These are phyloP conservation scores for Clitarchus hookeri DNA, from an alignment of 2,888 invertebrate species.

Conservation along the genomic window DNA sequence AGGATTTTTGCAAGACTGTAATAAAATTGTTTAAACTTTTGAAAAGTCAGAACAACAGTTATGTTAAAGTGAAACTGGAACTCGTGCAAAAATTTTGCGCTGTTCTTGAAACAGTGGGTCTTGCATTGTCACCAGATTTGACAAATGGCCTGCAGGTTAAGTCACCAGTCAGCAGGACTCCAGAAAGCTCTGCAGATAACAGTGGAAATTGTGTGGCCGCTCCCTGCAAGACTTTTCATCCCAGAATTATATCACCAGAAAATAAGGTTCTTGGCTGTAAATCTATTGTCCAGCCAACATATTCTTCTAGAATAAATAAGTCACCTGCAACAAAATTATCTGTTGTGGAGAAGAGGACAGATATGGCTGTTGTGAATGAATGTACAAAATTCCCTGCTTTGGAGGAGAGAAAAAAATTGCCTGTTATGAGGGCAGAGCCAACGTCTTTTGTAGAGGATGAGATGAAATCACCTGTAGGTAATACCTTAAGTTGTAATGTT, in stretches of 20 bases:
- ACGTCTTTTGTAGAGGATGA: too few relatives aligned
- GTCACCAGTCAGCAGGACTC: neutral
- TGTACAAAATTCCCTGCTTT: too few relatives aligned
- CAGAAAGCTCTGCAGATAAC: neutral
- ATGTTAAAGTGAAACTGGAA: neutral
- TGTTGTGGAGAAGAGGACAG: too few relatives aligned
- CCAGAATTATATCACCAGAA: neutral
- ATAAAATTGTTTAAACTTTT: neutral
- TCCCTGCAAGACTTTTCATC: neutral
- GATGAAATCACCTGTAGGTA: too few relatives aligned
- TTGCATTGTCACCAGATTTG: neutral
- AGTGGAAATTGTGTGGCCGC: neutral
- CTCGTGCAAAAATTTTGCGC: neutral
- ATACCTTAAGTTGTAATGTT: too few relatives aligned
- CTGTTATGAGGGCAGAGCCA: too few relatives aligned
- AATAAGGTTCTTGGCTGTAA: neutral
- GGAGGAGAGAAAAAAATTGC: too few relatives aligned
- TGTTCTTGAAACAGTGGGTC: neutral
- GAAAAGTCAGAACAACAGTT: neutral
- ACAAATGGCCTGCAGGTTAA: neutral
- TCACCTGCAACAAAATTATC: neutral
- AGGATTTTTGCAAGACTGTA: neutral
- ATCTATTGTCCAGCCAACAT: neutral
- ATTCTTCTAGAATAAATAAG: neutral
- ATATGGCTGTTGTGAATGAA: too few relatives aligned